Conservation (phyloP, 2,797 vertebrate species). For the Hemitrygon akajei region DNA sequence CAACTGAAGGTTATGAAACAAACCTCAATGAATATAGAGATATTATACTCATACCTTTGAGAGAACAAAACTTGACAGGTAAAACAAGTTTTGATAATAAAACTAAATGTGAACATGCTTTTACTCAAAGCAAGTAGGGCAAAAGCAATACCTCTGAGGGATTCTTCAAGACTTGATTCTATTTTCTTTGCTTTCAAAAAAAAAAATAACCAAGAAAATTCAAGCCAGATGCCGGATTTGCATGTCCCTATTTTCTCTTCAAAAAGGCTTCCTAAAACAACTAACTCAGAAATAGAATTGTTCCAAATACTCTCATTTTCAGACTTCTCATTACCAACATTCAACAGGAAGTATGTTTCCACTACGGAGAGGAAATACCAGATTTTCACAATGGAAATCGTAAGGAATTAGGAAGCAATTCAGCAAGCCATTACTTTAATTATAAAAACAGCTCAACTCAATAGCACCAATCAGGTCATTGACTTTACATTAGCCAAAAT, state of each 20-base stretch:
- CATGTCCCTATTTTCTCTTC: not conserved
- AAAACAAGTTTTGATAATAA: slow-evolving; percentile 26
- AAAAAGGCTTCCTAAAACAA: not conserved
- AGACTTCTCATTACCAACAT: not conserved
- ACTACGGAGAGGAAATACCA: slow-evolving; percentile 13
- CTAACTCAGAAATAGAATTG: not conserved
- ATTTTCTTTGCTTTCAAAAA: not conserved
- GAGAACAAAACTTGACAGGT: not conserved
- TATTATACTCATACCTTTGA: not conserved
- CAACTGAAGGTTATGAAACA: slow-evolving; percentile 6
- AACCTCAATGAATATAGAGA: not conserved
- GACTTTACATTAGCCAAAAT: not conserved
- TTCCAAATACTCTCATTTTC: not conserved
- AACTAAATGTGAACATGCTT: slow-evolving; percentile 19
- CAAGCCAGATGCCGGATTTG: not conserved
- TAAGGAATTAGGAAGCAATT: not conserved
- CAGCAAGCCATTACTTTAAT: not conserved
- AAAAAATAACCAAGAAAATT: slow-evolving; percentile 1
- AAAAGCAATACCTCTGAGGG: slow-evolving; percentile 34
- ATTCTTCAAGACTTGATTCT: slow-evolving; percentile 36
- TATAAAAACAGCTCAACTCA: slow-evolving; percentile 1
- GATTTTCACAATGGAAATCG: not conserved
- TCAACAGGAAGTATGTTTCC: not conserved
- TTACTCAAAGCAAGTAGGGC: not conserved
- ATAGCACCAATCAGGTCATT: not conserved